Conservation (phyloP, 2,888 invertebrate genomes). For the Tetropium fuscum region DNA sequence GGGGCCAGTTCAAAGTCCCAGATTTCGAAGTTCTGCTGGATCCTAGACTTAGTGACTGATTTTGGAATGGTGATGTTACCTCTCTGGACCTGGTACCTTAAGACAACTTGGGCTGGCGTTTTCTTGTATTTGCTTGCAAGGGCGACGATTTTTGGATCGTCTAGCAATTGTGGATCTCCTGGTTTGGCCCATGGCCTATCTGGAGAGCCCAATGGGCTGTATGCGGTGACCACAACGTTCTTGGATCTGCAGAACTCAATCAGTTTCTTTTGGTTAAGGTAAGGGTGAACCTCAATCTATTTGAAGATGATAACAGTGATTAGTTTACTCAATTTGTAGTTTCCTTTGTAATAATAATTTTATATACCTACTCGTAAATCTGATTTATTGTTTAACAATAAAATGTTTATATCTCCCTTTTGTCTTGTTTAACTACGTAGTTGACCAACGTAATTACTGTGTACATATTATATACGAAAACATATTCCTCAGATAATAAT, state of each 20-base stretch:
- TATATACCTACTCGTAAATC: neutral
- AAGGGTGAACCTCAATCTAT: constrained; percentile 85
- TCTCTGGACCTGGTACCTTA: constrained; percentile 73
- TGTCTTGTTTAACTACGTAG: too few species aligned
- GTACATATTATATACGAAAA: too few species aligned
- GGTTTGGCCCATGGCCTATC: constrained; percentile 87
- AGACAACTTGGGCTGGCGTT: constrained; percentile 76
- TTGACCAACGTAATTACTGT: too few species aligned
- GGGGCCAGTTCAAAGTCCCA: constrained; percentile 76
- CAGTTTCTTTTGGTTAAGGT: constrained; percentile 78
- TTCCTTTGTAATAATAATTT: too few species aligned
- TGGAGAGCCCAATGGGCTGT: constrained; percentile 88
- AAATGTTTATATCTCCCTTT: too few species aligned
- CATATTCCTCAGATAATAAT: neutral
- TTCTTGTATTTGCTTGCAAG: constrained; percentile 75
- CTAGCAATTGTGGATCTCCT: constrained; percentile 77
- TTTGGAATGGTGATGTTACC: constrained; percentile 83
- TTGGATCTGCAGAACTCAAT: constrained; percentile 76
- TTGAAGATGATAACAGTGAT: constrained; percentile 39
- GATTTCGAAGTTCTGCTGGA: constrained; percentile 78
- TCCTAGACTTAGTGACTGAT: constrained; percentile 78
- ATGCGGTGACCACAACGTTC: constrained; percentile 80
- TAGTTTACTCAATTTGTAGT: too few species aligned
- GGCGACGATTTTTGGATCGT: constrained; percentile 76
- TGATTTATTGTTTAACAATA: neutral